Evolutionary conservation across 2,888 invertebrate genomes (phyloP).

Genomic region (Caenorhabditis uteleia): DNA sequence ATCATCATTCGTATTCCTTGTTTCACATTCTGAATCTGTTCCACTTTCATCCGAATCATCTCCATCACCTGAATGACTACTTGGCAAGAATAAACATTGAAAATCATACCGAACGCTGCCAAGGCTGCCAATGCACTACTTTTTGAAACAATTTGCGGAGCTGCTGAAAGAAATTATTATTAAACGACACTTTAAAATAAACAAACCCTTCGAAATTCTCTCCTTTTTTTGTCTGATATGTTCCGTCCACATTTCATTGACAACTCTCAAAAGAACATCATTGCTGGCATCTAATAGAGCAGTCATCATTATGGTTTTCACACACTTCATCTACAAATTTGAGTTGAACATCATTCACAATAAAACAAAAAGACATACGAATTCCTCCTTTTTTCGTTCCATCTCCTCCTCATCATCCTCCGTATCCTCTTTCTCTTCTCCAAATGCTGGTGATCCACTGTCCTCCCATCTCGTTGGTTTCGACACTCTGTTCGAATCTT

Average conservation of each 20-base stretch:
- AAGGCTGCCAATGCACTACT: constrained; percentile 54
- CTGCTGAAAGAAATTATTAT: constrained; percentile 9
- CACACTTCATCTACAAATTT: constrained; percentile 38
- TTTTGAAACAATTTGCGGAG: constrained; percentile 45
- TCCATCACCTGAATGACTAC: constrained; percentile 25
- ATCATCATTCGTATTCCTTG: neutral
- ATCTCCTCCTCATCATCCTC: constrained; percentile 9
- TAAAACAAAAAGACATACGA: constrained; percentile 14
- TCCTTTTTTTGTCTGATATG: constrained; percentile 10
- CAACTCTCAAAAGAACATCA: constrained; percentile 84
- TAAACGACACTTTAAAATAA: neutral
- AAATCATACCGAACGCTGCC: constrained; percentile 43
- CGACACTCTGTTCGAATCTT: neutral
- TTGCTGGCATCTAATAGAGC: constrained; percentile 91
- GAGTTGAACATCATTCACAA: neutral
- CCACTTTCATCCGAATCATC: constrained; percentile 13
- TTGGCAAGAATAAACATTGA: no score
- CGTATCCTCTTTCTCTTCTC: neutral
- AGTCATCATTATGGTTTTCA: constrained; percentile 78
- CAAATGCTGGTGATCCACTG: constrained; percentile 8
- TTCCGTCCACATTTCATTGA: constrained; percentile 75
- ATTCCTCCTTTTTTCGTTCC: constrained; percentile 29
- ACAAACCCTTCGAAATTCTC: neutral
- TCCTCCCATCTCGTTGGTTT: constrained; percentile 1
- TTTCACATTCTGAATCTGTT: constrained; percentile 1